phyloP scores from a whole-genome alignment of 2,113 vertebrate genomes.

The Oncorhynchus mykiss region DNA sequence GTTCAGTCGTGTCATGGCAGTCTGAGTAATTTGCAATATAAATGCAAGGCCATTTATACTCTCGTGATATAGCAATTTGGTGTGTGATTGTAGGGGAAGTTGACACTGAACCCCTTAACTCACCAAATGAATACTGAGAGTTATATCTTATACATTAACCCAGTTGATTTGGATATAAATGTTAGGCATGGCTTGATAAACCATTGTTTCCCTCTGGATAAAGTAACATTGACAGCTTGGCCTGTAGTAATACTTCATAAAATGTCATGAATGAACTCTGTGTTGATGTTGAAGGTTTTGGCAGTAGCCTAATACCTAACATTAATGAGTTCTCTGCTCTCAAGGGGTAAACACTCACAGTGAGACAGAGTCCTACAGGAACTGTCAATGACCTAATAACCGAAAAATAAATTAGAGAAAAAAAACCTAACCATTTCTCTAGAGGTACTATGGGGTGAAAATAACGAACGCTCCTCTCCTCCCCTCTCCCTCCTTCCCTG shows the following conservation, averaged over 20 bases:
- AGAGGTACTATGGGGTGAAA: too few species aligned
- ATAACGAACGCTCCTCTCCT: too few species aligned
- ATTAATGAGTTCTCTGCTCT: neutral
- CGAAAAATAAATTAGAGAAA: neutral
- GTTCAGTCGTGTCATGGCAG: neutral
- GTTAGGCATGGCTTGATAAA: neutral
- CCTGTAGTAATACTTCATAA: neutral
- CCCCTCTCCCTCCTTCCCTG: too few species aligned
- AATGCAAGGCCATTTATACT: slow-evolving; percentile 11
- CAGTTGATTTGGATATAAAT: neutral
- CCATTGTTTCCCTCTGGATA: neutral
- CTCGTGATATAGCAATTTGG: slow-evolving; percentile 5
- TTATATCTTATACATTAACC: too few species aligned
- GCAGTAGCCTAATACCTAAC: neutral
- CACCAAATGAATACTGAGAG: too few species aligned
- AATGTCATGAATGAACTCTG: neutral
- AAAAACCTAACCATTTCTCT: neutral
- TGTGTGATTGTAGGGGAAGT: neutral
- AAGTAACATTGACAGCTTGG: neutral
- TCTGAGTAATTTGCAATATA: slow-evolving; percentile 17
- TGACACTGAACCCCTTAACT: too few species aligned
- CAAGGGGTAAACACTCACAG: neutral
- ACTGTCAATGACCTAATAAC: neutral
- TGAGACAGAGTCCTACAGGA: neutral
- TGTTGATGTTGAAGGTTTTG: neutral